Conservation (phyloP, 2,888 invertebrate species). For the Phortica magna region DNA sequence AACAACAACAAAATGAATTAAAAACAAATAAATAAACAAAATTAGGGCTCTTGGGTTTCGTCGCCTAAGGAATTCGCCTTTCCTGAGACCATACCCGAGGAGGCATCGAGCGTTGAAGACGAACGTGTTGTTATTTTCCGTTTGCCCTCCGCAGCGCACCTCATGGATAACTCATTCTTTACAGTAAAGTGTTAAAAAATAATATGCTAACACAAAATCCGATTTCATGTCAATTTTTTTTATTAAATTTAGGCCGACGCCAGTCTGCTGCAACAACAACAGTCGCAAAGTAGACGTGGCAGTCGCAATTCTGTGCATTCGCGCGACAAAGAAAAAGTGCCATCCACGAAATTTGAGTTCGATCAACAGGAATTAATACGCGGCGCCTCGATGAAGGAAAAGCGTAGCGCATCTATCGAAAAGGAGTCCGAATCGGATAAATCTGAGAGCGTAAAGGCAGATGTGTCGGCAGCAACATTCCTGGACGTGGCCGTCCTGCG, state of each 20-base stretch:
- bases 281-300: conserved; percentile 76
- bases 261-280: conserved; percentile 86
- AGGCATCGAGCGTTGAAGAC: conserved; percentile 94
- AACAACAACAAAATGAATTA: neutral
- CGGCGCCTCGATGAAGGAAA: conserved; percentile 75
- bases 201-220: neutral
- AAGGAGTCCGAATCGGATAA: conserved; percentile 87
- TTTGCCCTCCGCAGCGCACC: conserved; percentile 86
- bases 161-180: conserved; percentile 88
- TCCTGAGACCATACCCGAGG: conserved; percentile 95
- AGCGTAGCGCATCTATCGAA: conserved; percentile 83
- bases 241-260: conserved; percentile 82
- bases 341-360: conserved; percentile 76
- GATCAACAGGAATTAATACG: conserved; percentile 76
- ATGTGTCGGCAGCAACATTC: conserved; percentile 93
- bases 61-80: conserved; percentile 93
- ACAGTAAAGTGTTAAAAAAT: conserved; percentile 82
- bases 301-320: conserved; percentile 76
- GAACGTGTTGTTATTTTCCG: conserved; percentile 95
- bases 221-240: neutral
- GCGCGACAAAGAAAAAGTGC: conserved; percentile 71
- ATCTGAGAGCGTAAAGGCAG: conserved; percentile 75
- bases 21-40: neutral
- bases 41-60: conserved; percentile 86
- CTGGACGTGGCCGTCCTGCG: conserved; percentile 97